Conservation (phyloP, 2,113 vertebrate species). For the Lagopus leucura region DNA sequence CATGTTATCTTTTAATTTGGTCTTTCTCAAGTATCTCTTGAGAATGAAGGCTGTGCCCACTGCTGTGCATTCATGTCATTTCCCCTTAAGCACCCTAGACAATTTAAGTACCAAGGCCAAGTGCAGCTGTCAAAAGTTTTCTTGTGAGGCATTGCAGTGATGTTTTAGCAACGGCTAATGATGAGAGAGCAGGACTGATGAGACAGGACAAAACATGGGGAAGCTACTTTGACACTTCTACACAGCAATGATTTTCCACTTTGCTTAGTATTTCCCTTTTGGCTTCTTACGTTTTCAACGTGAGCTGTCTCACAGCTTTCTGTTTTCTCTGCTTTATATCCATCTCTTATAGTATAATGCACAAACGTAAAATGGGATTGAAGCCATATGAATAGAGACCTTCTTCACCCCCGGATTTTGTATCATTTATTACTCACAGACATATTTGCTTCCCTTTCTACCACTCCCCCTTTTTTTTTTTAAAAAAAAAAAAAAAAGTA, state of each 20-base stretch:
- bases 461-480: no score
- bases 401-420: background rate
- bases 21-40: background rate
- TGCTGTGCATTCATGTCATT: background rate
- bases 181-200: background rate
- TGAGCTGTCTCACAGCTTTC: background rate
- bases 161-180: background rate
- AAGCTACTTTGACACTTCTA: background rate
- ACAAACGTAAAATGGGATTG: background rate
- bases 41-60: background rate
- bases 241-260: background rate
- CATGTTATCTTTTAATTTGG: background rate
- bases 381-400: background rate
- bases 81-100: background rate
- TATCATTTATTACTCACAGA: background rate
- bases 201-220: background rate
- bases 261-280: background rate
- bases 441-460: background rate
- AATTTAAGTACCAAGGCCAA: background rate
- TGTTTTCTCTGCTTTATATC: background rate
- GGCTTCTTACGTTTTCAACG: background rate
- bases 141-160: background rate
- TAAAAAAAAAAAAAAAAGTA: background rate
- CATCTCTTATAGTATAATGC: background rate
- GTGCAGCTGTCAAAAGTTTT: background rate